Evolutionary conservation across 2,888 invertebrate species (phyloP).

Genomic region (Neria commutata): DNA sequence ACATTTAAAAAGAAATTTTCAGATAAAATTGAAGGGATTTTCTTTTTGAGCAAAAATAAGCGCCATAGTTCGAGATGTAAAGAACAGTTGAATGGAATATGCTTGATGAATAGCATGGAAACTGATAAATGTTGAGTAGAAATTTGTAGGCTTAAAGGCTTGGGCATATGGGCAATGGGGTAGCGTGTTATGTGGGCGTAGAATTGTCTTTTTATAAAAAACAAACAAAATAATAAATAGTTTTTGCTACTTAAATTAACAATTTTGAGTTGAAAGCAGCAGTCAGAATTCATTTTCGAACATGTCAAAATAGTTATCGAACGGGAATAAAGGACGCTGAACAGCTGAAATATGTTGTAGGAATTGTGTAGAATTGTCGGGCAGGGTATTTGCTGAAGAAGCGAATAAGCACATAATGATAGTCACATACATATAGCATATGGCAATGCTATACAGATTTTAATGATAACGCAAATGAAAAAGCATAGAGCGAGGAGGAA

Average conservation of each 20-base stretch:
- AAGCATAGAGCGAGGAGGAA: background rate
- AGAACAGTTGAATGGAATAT: too few species aligned
- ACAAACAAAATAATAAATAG: background rate
- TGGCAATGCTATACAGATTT: too few species aligned
- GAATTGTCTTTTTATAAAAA: background rate
- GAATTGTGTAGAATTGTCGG: background rate
- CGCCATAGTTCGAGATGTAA: too few species aligned
- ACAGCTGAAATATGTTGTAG: too few species aligned
- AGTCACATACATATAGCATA: background rate
- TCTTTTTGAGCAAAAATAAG: too few species aligned
- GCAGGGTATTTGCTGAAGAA: background rate
- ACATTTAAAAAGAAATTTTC: too few species aligned
- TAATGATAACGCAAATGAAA: background rate
- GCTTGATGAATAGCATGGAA: too few species aligned
- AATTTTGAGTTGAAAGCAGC: too few species aligned
- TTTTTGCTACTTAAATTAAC: background rate
- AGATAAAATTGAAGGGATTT: too few species aligned
- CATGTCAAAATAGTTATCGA: slow-evolving; percentile 1
- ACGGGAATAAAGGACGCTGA: background rate
- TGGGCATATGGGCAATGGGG: background rate
- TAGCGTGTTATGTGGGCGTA: too few species aligned
- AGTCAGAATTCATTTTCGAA: background rate
- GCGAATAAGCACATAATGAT: background rate
- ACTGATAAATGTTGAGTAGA: too few species aligned
- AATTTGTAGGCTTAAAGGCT: slow-evolving; percentile 10